Percentiles rank a stretch among this genome's conserved stretches.
Evolutionary conservation across 2,888 invertebrate genomes (phyloP).

Genomic region (Catocala nupta): DNA sequence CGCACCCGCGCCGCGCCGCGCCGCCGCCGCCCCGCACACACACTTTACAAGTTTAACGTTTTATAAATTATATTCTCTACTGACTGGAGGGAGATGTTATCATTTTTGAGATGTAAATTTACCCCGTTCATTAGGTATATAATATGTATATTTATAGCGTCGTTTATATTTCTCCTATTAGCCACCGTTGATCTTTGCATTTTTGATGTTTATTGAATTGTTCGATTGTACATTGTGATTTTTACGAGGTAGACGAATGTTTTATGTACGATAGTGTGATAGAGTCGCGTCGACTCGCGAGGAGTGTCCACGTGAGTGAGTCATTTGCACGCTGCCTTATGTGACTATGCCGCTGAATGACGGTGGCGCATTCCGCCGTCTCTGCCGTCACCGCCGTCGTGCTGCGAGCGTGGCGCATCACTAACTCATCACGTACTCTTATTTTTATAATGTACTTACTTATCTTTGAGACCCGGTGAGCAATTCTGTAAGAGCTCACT

Average conservation of each 20-base stretch:
- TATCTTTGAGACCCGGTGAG: no score
- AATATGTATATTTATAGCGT: conserved; percentile 75
- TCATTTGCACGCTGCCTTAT: no score
- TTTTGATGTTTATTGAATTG: conserved; percentile 81
- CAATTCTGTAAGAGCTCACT: no score
- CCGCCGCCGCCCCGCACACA: conserved; percentile 35
- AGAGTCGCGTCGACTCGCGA: not conserved
- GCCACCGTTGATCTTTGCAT: conserved; percentile 79
- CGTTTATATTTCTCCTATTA: conserved; percentile 81
- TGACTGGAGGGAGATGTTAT: conserved; percentile 77
- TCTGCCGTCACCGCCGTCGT: not conserved
- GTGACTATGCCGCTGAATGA: no score
- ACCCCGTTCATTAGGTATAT: conserved; percentile 77
- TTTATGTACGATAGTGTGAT: conserved; percentile 10
- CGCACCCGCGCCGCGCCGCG: conserved; percentile 34
- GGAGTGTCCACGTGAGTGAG: no score
- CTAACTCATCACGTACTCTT: conserved; percentile 1
- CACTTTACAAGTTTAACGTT: conserved; percentile 62
- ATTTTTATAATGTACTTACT: not conserved
- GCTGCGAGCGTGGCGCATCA: not conserved
- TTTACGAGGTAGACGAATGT: conserved; percentile 35
- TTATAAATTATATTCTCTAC: conserved; percentile 79
- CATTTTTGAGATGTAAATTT: conserved; percentile 86
- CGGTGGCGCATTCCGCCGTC: no score
- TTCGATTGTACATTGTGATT: conserved; percentile 66